A percentile compares a stretch with the other conserved stretches of the same genome.
phyloP scores from a whole-genome alignment of 2,888 invertebrate species.

The Leptopilina syphax region DNA sequence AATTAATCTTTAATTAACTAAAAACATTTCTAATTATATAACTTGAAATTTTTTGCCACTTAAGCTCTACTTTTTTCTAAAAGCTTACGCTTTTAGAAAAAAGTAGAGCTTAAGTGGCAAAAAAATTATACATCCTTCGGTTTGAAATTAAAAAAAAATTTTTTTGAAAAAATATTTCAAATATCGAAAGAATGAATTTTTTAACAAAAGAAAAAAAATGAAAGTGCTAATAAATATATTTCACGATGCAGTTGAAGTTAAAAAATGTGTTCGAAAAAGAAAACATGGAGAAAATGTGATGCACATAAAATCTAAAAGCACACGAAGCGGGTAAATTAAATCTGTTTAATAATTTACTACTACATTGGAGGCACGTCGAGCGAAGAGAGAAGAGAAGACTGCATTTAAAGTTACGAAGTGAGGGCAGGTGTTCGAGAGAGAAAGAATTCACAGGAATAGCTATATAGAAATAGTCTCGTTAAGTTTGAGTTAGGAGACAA shows the following conservation, averaged over 20 bases:
- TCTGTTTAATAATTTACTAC: constrained; percentile 69
- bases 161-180: no score
- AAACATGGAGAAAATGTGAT: neutral
- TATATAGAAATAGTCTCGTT: constrained; percentile 59
- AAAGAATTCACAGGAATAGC: constrained; percentile 36
- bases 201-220: neutral
- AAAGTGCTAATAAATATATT: neutral
- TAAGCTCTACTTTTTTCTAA: no score
- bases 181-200: no score
- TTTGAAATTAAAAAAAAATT: no score
- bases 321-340: constrained; percentile 64
- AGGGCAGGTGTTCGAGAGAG: constrained; percentile 47
- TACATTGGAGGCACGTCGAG: constrained; percentile 45
- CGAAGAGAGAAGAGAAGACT: constrained; percentile 30
- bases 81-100: no score
- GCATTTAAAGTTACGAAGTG: constrained; percentile 24
- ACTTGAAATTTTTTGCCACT: no score
- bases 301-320: constrained; percentile 44
- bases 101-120: no score
- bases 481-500: constrained; percentile 70
- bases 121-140: no score
- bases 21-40: no score
- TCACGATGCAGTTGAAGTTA: neutral
- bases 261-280: neutral
- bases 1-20: no score